A percentile compares a stretch with the other conserved stretches of the same genome.
phyloP scores from a whole-genome alignment of 2,797 vertebrate species.

The Eidolon dupreanum region DNA sequence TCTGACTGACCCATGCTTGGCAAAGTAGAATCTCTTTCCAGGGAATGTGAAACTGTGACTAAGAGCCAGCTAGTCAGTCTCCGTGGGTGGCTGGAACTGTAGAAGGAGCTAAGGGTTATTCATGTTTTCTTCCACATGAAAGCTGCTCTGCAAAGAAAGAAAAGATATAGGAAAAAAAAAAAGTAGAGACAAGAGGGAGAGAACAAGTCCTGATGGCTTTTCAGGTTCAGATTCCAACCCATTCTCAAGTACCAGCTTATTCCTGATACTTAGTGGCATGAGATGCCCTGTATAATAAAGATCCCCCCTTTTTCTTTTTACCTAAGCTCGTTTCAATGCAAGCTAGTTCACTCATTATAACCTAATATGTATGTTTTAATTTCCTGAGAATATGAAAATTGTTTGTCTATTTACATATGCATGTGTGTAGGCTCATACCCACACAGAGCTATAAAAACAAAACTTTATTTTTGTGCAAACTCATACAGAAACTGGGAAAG shows the following conservation, averaged over 20 bases:
- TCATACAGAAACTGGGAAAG: not conserved
- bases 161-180: not conserved
- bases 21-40: constrained; percentile 49
- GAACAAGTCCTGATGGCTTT: not conserved
- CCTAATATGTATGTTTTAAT: not conserved
- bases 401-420: not conserved
- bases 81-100: constrained; percentile 49
- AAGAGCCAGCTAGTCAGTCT: not conserved
- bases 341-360: not conserved
- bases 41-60: constrained; percentile 40
- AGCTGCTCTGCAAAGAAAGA: not conserved
- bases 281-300: not conserved
- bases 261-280: not conserved
- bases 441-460: not conserved
- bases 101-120: constrained; percentile 37
- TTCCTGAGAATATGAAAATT: not conserved
- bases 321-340: not conserved
- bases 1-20: constrained; percentile 51
- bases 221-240: not conserved
- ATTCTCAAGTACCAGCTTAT: not conserved
- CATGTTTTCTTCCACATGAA: constrained; percentile 39
- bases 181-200: not conserved
- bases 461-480: not conserved
- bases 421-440: not conserved
- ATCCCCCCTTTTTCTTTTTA: not conserved